phyloP scores from a whole-genome alignment of 2,888 invertebrate species.

The Sylvicola cinctus region DNA sequence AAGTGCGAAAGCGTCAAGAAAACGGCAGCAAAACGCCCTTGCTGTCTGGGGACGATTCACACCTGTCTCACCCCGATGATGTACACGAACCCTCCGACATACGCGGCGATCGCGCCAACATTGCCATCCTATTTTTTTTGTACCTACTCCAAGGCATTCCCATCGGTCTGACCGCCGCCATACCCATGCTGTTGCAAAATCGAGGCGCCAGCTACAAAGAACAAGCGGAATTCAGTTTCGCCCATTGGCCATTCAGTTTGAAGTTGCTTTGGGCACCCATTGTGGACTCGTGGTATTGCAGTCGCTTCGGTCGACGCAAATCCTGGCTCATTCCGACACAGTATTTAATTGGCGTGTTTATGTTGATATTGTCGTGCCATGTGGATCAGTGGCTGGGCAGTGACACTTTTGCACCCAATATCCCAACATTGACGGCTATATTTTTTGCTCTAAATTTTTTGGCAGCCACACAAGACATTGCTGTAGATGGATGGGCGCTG shows the following conservation, averaged over 20 bases:
- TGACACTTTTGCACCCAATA: constrained; percentile 35
- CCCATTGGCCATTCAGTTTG: constrained; percentile 78
- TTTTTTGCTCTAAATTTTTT: constrained; percentile 89
- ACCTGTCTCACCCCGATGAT: constrained; percentile 7
- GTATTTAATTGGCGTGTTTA: constrained; percentile 72
- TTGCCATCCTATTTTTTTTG: constrained; percentile 71
- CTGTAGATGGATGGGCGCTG: constrained; percentile 98
- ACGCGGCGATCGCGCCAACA: constrained; percentile 58
- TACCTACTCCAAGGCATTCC: constrained; percentile 82
- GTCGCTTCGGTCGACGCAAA: constrained; percentile 77
- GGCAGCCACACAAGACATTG: constrained; percentile 98
- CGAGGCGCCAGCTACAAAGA: constrained; percentile 83
- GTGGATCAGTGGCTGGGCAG: constrained; percentile 61
- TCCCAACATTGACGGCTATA: constrained; percentile 55
- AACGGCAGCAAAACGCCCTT: too few species aligned
- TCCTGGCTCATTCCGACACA: constrained; percentile 90
- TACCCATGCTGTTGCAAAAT: constrained; percentile 90
- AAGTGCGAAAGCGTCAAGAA: too few species aligned
- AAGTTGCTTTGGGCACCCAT: constrained; percentile 97
- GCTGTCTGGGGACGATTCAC: too few species aligned
- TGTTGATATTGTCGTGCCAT: constrained; percentile 65
- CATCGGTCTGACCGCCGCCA: constrained; percentile 77
- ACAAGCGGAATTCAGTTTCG: constrained; percentile 88
- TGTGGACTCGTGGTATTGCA: constrained; percentile 78
- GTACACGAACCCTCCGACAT: constrained; percentile 26